Evolutionary conservation across 2,797 vertebrate species (phyloP), one percentile per base, ranked within the genome.

Genomic region (Alcedo atthis): DNA sequence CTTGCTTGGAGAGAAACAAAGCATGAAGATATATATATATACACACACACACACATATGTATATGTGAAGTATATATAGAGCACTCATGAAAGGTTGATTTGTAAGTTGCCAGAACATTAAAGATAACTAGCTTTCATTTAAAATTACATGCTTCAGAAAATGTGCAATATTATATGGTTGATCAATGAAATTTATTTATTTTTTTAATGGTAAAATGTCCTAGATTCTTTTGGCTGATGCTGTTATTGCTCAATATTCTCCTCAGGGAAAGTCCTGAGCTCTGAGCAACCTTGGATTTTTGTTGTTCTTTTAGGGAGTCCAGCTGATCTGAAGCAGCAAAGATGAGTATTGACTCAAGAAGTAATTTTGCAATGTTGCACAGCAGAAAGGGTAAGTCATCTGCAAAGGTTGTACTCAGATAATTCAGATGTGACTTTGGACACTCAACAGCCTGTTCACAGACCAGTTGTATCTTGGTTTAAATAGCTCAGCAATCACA

Each of bases 11-110:
- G 59, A 67, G 59, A 55, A 59, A 70, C 6, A 77, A 80, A 83
- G 19, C 30, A 73, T 55, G 51, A 75, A 85, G 78, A 89, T 81
- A 89, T 78, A 32, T 46, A 33, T 66, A 33, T 66, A 19, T 85
- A 24, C n/a, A n/a, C n/a, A n/a, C n/a, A n/a, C n/a, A n/a, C n/a
- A n/a, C n/a, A 88, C 78, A n/a, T 24, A 46, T 33, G 26, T 48
- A 19, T 85, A 18, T 33, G 16, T 33, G 8, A 8, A 45, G 5
- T 86, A 40, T 77, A 82, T 79, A 81, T 20, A 88, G 5, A 64
- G 6, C 26, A 71, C 64, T 88, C 82, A 73, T 49, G 32, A 81
- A 85, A 94, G 35, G 43, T 49, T 85, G 81, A 95, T 59, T 93
- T 94, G 87, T 87, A 85, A 77, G 12, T 61, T 76, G 42, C 37